Conservation (phyloP, 1,140 invertebrate species). For the Eriocheir sinensis region DNA sequence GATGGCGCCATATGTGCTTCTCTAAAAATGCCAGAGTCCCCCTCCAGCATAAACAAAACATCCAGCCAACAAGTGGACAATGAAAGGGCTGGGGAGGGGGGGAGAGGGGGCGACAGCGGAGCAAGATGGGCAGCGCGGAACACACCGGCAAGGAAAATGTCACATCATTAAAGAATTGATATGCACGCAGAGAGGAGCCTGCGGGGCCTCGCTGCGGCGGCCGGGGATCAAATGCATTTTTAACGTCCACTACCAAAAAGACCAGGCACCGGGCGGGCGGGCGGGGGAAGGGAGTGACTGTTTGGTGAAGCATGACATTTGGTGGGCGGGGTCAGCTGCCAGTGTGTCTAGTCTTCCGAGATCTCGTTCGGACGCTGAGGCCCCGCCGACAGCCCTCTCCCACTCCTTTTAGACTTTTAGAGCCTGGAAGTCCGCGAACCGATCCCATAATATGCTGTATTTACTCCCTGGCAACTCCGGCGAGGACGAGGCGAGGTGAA, state of each 20-base stretch:
- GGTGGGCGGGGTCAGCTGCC: not conserved
- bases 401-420: not conserved
- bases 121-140: not conserved
- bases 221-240: not conserved
- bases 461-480: not conserved
- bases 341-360: not conserved
- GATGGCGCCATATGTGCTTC: not conserved
- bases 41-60: not conserved
- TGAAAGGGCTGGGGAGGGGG: too few species aligned
- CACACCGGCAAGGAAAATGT: not conserved
- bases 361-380: not conserved
- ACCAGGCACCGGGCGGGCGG: not conserved
- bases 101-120: too few species aligned
- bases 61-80: too few species aligned
- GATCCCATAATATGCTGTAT: not conserved
- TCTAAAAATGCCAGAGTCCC: too few species aligned
- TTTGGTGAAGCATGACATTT: not conserved
- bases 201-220: not conserved
- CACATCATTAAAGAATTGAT: conserved; percentile 16
- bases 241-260: not conserved
- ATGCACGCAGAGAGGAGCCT: not conserved
- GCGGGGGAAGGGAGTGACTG: too few species aligned
- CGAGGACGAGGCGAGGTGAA: not conserved
- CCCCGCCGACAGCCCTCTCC: not conserved
- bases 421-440: not conserved